Evolutionary conservation across 2,113 vertebrate genomes (phyloP).

Genomic region (Mobula hypostoma): DNA sequence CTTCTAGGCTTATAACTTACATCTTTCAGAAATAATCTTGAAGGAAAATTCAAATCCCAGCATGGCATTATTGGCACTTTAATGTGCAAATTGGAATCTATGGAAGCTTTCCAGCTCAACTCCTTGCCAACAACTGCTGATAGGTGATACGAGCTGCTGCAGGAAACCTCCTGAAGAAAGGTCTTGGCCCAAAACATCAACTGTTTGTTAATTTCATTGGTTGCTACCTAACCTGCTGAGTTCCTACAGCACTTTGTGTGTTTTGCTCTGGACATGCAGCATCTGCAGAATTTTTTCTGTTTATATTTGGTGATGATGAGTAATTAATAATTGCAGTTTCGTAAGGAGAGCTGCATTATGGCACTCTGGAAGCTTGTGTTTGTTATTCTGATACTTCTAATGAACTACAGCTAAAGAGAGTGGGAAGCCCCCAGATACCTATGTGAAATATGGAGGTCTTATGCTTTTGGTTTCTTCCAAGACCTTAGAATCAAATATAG

Average conservation of each 20-base stretch:
- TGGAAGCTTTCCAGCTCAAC: conserved; percentile 1
- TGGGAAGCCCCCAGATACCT: background rate
- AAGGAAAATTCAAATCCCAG: conserved; percentile 1
- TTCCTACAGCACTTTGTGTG: too few relatives aligned
- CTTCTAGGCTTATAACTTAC: background rate
- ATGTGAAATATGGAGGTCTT: background rate
- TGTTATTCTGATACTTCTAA: conserved; percentile 30
- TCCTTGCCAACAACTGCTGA: background rate
- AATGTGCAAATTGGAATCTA: background rate
- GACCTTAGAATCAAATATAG: background rate
- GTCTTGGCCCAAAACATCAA: too few relatives aligned
- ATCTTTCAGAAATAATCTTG: background rate
- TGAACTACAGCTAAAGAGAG: background rate
- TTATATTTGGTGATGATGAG: background rate
- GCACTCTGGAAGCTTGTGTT: background rate
- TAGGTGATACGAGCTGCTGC: background rate
- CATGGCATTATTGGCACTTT: background rate
- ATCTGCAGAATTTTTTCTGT: too few relatives aligned
- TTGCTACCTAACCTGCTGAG: too few relatives aligned
- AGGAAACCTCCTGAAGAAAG: background rate
- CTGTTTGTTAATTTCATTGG: too few relatives aligned
- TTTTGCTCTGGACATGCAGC: too few relatives aligned
- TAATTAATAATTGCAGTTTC: background rate
- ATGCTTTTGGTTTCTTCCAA: background rate
- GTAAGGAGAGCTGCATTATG: background rate